Evolutionary conservation across 30 jellyfish, hydroid and myxozoan species (phyloP).

Genomic region (Pseudorhiza aurosa): DNA sequence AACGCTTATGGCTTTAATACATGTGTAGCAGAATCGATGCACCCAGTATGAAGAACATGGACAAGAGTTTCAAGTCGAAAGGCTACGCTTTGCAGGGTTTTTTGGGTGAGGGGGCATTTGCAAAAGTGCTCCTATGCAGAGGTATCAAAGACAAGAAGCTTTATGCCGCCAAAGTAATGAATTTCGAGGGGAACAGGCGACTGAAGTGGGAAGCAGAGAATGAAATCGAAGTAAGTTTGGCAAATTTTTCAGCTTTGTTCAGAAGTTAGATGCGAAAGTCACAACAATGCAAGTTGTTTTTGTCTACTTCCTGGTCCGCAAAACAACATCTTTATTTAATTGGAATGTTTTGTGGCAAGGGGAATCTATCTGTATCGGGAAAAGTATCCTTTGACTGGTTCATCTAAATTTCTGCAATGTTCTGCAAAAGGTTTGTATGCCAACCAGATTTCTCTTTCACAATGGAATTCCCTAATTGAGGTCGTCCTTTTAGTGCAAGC

Average conservation of each 20-base stretch:
- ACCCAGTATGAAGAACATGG: constrained; percentile 61
- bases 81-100: constrained; percentile 59
- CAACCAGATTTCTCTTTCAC: too few relatives aligned
- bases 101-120: constrained; percentile 78
- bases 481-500: too few relatives aligned
- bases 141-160: constrained; percentile 32
- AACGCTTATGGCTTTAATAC: constrained; percentile 22
- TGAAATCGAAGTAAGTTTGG: constrained; percentile 90
- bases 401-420: too few relatives aligned
- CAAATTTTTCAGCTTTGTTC: too few relatives aligned
- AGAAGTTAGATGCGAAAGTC: neutral
- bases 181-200: constrained; percentile 61
- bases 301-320: too few relatives aligned
- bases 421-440: too few relatives aligned
- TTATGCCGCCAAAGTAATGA: constrained; percentile 83
- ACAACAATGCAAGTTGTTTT: too few relatives aligned
- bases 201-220: constrained; percentile 92
- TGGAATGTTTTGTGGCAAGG: too few relatives aligned
- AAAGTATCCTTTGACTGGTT: too few relatives aligned
- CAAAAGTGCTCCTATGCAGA: constrained; percentile 61
- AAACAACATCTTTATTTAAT: too few relatives aligned
- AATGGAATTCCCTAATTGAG: too few relatives aligned
- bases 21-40: neutral
- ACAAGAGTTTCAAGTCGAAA: constrained; percentile 3
- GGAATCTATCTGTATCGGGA: too few relatives aligned